Evolutionary conservation across 92 coral and sea anemone genomes (phyloP).

Genomic region (Desmophyllum pertusum): DNA sequence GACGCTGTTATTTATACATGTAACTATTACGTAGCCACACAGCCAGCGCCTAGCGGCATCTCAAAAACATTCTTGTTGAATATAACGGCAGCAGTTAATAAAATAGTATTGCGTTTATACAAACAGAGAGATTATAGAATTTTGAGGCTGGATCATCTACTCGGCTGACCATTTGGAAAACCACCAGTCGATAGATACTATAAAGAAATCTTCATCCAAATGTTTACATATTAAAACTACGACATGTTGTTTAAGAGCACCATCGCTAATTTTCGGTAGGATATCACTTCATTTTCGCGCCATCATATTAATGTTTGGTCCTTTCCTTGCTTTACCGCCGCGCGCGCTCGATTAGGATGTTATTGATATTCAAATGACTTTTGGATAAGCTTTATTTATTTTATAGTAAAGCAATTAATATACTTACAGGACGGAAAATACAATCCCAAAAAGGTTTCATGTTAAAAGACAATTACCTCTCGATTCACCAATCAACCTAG

Average conservation of each 20-base stretch:
- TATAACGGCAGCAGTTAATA: neutral
- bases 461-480: neutral
- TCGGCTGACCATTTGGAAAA: neutral
- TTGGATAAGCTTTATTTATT: slow-evolving; percentile 1
- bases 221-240: neutral
- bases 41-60: neutral
- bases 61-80: neutral
- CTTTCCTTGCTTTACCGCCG: neutral
- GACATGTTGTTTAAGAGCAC: neutral
- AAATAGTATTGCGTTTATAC: neutral
- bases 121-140: slow-evolving; percentile 5
- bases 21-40: too few relatives aligned
- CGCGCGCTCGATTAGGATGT: neutral
- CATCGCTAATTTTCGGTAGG: neutral
- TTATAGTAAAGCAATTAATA: neutral
- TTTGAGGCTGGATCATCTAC: neutral
- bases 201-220: neutral
- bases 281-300: neutral
- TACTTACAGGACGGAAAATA: neutral
- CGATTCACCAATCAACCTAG: neutral
- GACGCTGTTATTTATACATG: neutral
- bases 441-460: neutral
- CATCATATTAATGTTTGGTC: neutral
- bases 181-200: neutral
- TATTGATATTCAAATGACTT: slow-evolving; percentile 2